These are phyloP conservation scores for Bradysia coprophila DNA, from an alignment of 1,140 invertebrate species.

Conservation along the genomic window DNA sequence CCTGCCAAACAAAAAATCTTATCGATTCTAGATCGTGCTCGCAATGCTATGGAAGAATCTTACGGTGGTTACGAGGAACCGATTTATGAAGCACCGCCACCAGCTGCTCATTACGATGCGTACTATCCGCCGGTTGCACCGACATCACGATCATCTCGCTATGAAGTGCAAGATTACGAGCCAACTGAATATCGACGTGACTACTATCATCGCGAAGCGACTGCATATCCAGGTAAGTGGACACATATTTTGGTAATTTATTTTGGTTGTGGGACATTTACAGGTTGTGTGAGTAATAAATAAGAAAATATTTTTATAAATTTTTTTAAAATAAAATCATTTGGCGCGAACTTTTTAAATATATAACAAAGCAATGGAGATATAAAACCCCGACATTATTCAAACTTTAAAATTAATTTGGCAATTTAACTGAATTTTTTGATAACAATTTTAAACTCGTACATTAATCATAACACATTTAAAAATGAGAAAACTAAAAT, in stretches of 20 bases:
- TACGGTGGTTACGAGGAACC: slow-evolving; percentile 21
- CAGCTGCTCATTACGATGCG: not conserved
- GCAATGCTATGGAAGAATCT: slow-evolving; percentile 58
- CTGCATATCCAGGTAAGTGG: slow-evolving; percentile 1
- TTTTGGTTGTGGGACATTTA: no score
- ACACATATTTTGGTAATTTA: not conserved
- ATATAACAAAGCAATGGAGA: no score
- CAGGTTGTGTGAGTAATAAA: no score
- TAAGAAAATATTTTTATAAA: no score
- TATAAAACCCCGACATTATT: no score
- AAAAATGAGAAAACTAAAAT: no score
- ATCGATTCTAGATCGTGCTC: slow-evolving; percentile 61
- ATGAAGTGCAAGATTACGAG: not conserved
- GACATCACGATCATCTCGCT: not conserved
- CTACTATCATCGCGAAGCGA: slow-evolving; percentile 1
- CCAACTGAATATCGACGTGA: not conserved
- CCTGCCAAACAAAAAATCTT: slow-evolving; percentile 60
- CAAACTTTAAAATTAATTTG: no score
- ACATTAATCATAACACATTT: no score
- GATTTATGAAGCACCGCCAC: not conserved
- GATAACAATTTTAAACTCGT: no score
- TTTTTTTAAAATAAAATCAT: no score
- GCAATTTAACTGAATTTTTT: no score
- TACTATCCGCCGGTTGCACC: not conserved
- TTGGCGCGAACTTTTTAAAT: no score